Conservation (phyloP, 2,113 vertebrate species). For the Todiramphus saurophagus region DNA sequence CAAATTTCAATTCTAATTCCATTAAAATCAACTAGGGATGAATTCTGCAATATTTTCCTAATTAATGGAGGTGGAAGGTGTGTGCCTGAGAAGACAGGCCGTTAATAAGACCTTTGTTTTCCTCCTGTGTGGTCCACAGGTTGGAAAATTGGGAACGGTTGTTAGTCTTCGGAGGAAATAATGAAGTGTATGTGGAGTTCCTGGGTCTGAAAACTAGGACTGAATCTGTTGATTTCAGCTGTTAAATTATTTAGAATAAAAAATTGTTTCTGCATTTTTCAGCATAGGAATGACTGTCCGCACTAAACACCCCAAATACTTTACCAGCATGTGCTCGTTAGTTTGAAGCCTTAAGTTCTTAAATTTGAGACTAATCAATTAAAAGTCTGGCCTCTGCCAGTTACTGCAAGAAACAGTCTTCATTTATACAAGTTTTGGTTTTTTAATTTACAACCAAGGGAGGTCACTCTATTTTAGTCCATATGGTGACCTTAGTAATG, state of each 20-base stretch:
- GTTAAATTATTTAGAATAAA: background rate
- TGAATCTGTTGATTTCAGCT: background rate
- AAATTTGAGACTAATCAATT: background rate
- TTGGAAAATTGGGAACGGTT: background rate
- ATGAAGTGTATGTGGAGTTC: background rate
- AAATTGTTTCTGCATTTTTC: background rate
- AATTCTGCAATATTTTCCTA: background rate
- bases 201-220: background rate
- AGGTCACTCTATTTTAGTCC: background rate
- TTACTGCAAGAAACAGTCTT: background rate
- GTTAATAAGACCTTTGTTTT: background rate
- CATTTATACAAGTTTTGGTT: background rate
- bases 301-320: background rate
- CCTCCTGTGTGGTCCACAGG: background rate
- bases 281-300: background rate
- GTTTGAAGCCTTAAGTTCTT: background rate
- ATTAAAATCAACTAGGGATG: background rate
- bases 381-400: background rate
- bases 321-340: background rate
- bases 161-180: background rate
- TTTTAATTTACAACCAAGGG: background rate
- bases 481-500: background rate
- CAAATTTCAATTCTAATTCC: background rate
- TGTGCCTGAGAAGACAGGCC: background rate
- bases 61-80: background rate